phyloP scores from a whole-genome alignment of 2,888 invertebrate genomes.

The Eugnorisma glareosa region DNA sequence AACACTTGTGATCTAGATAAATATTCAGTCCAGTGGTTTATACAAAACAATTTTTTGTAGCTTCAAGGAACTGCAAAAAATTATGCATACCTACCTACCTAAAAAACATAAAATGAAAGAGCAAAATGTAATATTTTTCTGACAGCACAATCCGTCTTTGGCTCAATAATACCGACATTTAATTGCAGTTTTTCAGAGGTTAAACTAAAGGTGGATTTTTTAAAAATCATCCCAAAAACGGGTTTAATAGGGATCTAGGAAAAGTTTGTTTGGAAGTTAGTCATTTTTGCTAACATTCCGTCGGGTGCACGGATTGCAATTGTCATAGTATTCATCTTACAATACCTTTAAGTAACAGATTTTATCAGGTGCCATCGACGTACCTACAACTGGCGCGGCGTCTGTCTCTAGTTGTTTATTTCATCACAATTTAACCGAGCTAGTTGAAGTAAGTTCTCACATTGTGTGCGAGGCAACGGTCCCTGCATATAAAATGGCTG shows the following conservation, averaged over 20 bases:
- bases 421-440: slow-evolving; percentile 45
- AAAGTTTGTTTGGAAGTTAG: not conserved
- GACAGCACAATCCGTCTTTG: not conserved
- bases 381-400: not conserved
- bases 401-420: slow-evolving; percentile 27
- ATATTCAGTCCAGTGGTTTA: slow-evolving; percentile 5
- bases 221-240: not conserved
- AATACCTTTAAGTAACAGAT: slow-evolving; percentile 36
- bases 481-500: slow-evolving; percentile 54
- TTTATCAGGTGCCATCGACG: slow-evolving; percentile 9
- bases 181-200: not conserved
- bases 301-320: not conserved
- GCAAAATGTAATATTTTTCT: not conserved
- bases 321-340: not conserved
- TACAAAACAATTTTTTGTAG: not conserved
- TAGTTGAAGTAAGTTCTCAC: slow-evolving; percentile 38
- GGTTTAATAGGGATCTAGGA: not conserved
- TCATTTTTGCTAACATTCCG: not conserved
- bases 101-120: slow-evolving; percentile 2
- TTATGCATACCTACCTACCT: not conserved
- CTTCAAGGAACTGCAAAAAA: not conserved
- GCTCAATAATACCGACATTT: not conserved
- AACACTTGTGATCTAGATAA: slow-evolving; percentile 15
- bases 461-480: slow-evolving; percentile 30
- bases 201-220: not conserved